phyloP scores from a whole-genome alignment of 2,797 vertebrate genomes.

The Siniperca scherzeri region DNA sequence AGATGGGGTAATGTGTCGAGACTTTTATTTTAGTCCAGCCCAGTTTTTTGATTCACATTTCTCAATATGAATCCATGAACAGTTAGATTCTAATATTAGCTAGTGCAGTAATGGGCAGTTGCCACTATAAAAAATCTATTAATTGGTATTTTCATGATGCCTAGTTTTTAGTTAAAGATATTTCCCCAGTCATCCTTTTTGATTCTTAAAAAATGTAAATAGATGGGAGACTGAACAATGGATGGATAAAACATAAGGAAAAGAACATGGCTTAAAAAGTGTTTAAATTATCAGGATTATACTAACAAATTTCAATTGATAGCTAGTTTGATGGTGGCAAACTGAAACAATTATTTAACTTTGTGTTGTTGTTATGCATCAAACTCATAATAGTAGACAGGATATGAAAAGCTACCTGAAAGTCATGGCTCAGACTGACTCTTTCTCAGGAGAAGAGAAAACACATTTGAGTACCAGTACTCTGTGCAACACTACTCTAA shows the following conservation, averaged over 20 bases:
- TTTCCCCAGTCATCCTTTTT: neutral
- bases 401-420: neutral
- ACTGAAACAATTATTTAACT: too few species aligned
- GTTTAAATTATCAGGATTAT: neutral
- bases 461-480: neutral
- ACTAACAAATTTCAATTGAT: neutral
- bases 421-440: neutral
- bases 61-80: neutral
- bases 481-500: neutral
- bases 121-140: neutral
- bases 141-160: neutral
- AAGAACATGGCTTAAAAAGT: neutral
- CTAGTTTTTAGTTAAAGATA: neutral
- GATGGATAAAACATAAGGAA: neutral
- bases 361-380: neutral
- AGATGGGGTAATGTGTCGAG: neutral
- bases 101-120: neutral
- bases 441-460: neutral
- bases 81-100: neutral
- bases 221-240: neutral
- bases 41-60: conserved; percentile 21
- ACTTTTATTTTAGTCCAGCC: neutral
- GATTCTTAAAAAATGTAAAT: neutral
- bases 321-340: neutral
- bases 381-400: neutral